Evolutionary conservation across 2,113 vertebrate species (phyloP), one percentile per base, ranked within the genome.

Genomic region (Misgurnus anguillicaudatus): DNA sequence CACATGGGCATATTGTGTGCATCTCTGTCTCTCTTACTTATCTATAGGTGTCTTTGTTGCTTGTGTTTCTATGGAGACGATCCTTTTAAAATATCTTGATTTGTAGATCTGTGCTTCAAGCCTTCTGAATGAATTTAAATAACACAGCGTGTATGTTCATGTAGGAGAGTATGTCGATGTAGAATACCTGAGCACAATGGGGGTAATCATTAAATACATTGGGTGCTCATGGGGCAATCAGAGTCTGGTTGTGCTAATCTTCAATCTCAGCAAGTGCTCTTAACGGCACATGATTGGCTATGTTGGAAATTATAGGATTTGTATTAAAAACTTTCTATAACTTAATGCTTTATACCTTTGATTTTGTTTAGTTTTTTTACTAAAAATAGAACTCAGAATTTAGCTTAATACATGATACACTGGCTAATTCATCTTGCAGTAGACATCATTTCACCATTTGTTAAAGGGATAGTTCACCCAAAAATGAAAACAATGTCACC

Each of bases 261-360:
- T 77, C 66, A 77, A 42, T 80, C 78, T 63, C 77, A 71, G 78
- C 48, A 80, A 80, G 77, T 60, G 66, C 24, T 45, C 53, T 68
- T 64, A 53, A 14, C 70, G 66, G 82, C 66, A 72, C 73, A 80
- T 83, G 82, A 83, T 80, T 78, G 79, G 36, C 69, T 57, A n/a
- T 60, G 61, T 60, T 53, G 62, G 24, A 74, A 76, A 70, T 78
- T 17, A n/a, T 57, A 57, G 53, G 7, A 57, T 8, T 2, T n/a
- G 16, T 57, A 7, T 17, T 55, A 17, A 16, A 53, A 17, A 53
- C 14, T n/a, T 17, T 57, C 5, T 57, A 57, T n/a, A 9, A 8
- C 51, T 14, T 19, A 7, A 19, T 57, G 17, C 7, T 19, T 10
- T 45, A 5, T 45, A 45, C 7, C 10, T 45, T 45, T 45, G 24